Base-by-base conservation (phyloP, 2,797 vertebrate species). In the Psittacula echo region DNA sequence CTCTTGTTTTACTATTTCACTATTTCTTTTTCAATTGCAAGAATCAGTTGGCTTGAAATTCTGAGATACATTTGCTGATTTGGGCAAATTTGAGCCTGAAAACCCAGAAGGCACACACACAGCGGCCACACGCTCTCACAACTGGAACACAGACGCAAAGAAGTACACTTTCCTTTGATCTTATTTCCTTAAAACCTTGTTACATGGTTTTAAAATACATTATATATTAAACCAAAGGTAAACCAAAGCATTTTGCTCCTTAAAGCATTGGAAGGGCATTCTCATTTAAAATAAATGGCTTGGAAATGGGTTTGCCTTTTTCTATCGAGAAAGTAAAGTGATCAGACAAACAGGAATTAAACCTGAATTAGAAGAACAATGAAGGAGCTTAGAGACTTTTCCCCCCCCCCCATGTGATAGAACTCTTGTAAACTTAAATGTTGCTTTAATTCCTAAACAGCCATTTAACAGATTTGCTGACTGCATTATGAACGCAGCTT, bases 371-470 rank as follows among this genome's bases (percentile, higher is more conserved):
- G 26, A 79, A 34, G 29, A 47, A 56, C 51, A 60, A 34, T 13
- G 14, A 44, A 48, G 20, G 39, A n/a, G 27, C 54, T 87, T 72
- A 42, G 81, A 61, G 74, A 58, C n/a, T 26, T 66, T 26, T 16
- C 1, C 34, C 34, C 34, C 1, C 5, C 24, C 21, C 6, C n/a
- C 9, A 0, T 1, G 26, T 6, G 2, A 53, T 39, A 23, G 9
- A 75, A 60, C 21, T 79, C 14, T 56, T 71, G 79, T 45, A 3
- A 60, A 86, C 77, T 61, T 32, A 66, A 68, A 39, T n/a, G 20
- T 50, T 86, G 47, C 27, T 77, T 73, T 70, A 81, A 85, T 61
- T 81, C 45, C 71, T 91, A 73, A 90, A 51, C 37, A 66, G 90
- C 75, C 37, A 66, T 56, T 92, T 73, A 72, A 82, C 34, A 87